These are phyloP conservation scores for Spinibarbus caldwelli DNA, from an alignment of 2,797 vertebrate genomes.

Conservation along the genomic window DNA sequence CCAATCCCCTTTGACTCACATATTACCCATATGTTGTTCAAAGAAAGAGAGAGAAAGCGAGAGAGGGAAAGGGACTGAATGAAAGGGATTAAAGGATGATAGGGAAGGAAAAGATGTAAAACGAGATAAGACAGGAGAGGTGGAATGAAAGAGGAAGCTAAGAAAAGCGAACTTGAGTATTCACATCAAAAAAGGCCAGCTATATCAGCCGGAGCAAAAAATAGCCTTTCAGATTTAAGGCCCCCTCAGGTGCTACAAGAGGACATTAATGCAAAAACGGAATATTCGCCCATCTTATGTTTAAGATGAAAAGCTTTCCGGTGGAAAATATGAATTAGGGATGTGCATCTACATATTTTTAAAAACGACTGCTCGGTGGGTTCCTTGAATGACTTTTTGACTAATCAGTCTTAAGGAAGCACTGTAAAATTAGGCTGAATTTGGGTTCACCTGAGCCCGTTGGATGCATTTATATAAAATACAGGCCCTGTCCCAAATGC, in stretches of 20 bases:
- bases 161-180: not conserved
- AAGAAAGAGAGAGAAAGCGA: not conserved
- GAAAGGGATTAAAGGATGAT: slow-evolving; percentile 4
- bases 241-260: not conserved
- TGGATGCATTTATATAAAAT: not conserved
- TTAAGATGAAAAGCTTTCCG: slow-evolving; percentile 10
- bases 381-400: not conserved
- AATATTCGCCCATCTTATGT: not conserved
- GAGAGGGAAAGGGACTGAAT: not conserved
- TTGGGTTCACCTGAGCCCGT: not conserved
- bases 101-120: slow-evolving; percentile 4
- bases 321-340: slow-evolving; percentile 8
- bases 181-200: not conserved
- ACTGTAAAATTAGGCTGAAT: not conserved
- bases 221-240: not conserved
- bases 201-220: slow-evolving; percentile 12
- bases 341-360: not conserved
- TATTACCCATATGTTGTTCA: slow-evolving; percentile 15
- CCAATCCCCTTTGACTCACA: slow-evolving; percentile 2
- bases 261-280: not conserved
- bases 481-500: too few species aligned
- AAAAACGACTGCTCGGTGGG: not conserved
- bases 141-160: slow-evolving; percentile 20
- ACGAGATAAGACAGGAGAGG: not conserved
- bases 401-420: not conserved